Conservation (phyloP, 2,888 invertebrate species). For the Drosophila ustulata region DNA sequence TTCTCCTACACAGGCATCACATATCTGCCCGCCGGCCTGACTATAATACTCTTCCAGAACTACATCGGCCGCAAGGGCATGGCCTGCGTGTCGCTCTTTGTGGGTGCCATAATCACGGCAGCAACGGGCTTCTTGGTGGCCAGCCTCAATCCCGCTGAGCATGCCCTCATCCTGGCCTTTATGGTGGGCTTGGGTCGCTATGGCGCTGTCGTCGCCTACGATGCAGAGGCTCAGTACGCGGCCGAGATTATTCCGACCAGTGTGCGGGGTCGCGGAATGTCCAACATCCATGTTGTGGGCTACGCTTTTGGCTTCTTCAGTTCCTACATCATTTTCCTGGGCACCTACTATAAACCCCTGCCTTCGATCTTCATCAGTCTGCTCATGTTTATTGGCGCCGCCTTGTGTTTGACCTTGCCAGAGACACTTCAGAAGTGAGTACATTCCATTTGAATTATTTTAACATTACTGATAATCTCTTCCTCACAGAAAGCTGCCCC, state of each 20-base stretch:
- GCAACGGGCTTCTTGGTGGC: conserved; percentile 85
- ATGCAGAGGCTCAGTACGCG: conserved; percentile 88
- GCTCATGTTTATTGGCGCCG: conserved; percentile 86
- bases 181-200: conserved; percentile 86
- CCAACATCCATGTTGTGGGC: conserved; percentile 87
- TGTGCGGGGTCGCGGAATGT: conserved; percentile 87
- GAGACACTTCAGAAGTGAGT: conserved; percentile 86
- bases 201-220: conserved; percentile 87
- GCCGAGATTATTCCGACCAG: conserved; percentile 88
- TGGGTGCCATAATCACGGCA: conserved; percentile 86
- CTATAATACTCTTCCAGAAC: conserved; percentile 83
- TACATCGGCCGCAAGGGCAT: conserved; percentile 86
- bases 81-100: conserved; percentile 86
- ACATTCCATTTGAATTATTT: background rate
- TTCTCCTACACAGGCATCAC: conserved; percentile 86
- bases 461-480: background rate
- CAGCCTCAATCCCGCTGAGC: conserved; percentile 70
- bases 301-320: conserved; percentile 87
- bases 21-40: conserved; percentile 86
- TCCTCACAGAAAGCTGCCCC: conserved; percentile 85
- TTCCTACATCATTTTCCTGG: conserved; percentile 86
- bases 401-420: conserved; percentile 86
- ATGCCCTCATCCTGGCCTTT: conserved; percentile 83
- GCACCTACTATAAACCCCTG: conserved; percentile 84
- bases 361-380: conserved; percentile 87